phyloP scores from a whole-genome alignment of 2,113 vertebrate species.

The Heterotilapia buettikoferi region DNA sequence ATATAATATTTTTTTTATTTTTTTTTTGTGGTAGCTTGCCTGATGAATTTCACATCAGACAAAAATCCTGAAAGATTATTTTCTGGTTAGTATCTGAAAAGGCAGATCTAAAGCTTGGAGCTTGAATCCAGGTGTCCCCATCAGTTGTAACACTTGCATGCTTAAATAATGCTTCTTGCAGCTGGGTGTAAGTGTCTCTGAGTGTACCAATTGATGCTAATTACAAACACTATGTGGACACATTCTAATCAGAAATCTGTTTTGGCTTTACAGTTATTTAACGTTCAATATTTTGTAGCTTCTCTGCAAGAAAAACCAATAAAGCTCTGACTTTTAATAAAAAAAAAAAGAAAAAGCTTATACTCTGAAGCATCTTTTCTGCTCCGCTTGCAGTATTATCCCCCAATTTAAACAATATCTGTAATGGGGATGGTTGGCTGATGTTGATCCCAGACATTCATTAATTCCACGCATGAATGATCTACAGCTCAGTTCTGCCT shows the following conservation, averaged over 20 bases:
- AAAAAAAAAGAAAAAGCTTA: not conserved
- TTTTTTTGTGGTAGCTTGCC: not conserved
- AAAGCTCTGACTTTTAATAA: not conserved
- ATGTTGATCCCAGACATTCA: slow-evolving; percentile 2
- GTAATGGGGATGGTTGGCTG: not conserved
- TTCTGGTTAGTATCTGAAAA: not conserved
- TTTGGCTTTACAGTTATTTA: not conserved
- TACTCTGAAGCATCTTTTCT: not conserved
- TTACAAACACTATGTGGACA: not conserved
- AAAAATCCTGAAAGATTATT: not conserved
- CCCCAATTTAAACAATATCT: not conserved
- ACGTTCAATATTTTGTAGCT: not conserved
- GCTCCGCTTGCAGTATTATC: not conserved
- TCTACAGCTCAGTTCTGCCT: not conserved
- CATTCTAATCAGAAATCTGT: not conserved
- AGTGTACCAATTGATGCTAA: not conserved
- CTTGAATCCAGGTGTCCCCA: not conserved
- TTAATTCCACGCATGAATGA: slow-evolving; percentile 26
- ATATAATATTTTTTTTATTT: not conserved
- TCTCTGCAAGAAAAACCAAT: not conserved
- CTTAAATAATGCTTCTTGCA: not conserved
- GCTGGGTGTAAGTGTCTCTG: not conserved
- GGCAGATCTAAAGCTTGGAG: not conserved
- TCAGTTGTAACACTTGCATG: not conserved
- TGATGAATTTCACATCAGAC: not conserved